Evolutionary conservation across 2,797 vertebrate genomes (phyloP).

Genomic region (Eulemur mongoz): DNA sequence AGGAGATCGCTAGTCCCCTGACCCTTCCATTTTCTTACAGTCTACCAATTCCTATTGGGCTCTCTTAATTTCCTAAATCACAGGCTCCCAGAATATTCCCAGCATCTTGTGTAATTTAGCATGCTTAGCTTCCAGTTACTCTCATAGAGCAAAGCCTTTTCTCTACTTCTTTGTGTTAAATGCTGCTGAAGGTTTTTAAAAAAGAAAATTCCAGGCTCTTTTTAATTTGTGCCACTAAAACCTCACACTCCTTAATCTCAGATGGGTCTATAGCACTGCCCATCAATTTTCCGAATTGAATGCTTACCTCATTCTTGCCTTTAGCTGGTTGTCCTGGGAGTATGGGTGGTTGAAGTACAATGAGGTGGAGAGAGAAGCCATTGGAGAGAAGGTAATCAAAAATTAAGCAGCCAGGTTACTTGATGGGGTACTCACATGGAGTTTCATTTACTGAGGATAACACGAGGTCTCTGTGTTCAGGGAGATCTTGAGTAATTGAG

Average conservation of each 20-base stretch:
- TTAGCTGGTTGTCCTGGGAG: background rate
- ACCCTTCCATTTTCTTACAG: background rate
- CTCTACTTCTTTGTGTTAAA: background rate
- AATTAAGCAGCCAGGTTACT: background rate
- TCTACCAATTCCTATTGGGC: background rate
- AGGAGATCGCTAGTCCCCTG: background rate
- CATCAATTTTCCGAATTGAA: background rate
- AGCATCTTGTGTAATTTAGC: background rate
- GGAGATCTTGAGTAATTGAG: background rate
- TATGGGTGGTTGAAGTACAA: background rate
- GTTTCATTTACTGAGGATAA: background rate
- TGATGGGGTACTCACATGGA: background rate
- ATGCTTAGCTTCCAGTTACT: background rate
- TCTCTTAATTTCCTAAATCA: background rate
- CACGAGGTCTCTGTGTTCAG: background rate
- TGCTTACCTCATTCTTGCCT: background rate
- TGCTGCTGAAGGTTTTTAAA: background rate
- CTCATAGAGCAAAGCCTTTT: background rate
- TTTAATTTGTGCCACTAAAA: background rate
- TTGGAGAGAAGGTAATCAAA: background rate
- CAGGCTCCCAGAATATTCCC: background rate
- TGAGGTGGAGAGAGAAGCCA: background rate
- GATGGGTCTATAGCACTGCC: background rate
- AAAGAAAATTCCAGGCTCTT: background rate
- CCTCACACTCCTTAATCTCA: background rate